A percentile compares a stretch with the other conserved stretches of the same genome.
phyloP scores from a whole-genome alignment of 2,888 invertebrate genomes.

The Marronus borbonicus region DNA sequence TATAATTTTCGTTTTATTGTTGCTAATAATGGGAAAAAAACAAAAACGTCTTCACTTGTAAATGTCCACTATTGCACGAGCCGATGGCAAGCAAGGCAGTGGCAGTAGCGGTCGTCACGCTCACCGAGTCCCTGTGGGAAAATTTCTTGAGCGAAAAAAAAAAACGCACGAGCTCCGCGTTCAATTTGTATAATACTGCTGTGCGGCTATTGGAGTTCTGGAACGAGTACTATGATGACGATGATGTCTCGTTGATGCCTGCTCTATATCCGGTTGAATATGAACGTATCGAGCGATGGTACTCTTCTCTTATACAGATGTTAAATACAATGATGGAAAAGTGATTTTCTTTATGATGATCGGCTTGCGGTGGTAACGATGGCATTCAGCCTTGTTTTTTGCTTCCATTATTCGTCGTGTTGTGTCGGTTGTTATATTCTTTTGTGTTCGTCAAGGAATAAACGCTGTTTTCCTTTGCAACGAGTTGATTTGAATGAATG shows the following conservation, averaged over 20 bases:
- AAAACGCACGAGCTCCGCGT: constrained; percentile 18
- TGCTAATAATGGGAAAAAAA: too few relatives aligned
- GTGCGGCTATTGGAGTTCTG: not conserved
- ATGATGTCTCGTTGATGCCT: not conserved
- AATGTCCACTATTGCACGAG: too few relatives aligned
- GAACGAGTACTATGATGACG: not conserved
- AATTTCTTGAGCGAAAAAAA: constrained; percentile 30
- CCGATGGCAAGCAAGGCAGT: not conserved
- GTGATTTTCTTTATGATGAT: not conserved
- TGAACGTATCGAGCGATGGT: not conserved
- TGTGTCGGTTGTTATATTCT: not conserved
- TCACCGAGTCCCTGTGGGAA: constrained; percentile 42
- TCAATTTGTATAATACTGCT: constrained; percentile 31
- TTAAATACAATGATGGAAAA: not conserved
- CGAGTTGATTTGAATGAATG: too few relatives aligned
- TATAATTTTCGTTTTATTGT: too few relatives aligned
- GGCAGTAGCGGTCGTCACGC: constrained; percentile 28
- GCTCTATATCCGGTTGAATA: constrained; percentile 4
- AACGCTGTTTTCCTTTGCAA: not conserved
- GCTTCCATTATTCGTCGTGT: not conserved
- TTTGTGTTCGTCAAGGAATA: not conserved
- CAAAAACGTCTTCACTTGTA: too few relatives aligned
- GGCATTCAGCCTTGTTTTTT: constrained; percentile 5
- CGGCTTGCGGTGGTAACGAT: not conserved
- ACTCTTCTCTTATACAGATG: not conserved